Conservation (phyloP, 2,888 invertebrate species). For the Dryadula phaetusa region DNA sequence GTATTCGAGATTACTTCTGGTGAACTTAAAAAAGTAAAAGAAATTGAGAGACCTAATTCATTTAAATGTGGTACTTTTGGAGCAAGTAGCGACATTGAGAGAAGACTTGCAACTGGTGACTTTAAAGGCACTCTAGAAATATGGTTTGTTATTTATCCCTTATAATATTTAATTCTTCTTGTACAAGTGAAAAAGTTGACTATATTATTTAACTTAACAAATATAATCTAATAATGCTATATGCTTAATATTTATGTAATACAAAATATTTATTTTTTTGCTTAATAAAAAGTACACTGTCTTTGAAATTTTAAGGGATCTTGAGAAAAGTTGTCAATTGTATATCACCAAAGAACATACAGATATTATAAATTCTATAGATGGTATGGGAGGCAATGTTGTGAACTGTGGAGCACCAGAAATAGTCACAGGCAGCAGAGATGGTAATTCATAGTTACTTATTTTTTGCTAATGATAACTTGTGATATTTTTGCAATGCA, state of each 20-base stretch:
- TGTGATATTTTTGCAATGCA: neutral
- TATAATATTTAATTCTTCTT: too few relatives aligned
- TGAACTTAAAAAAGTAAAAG: slow-evolving; percentile 87
- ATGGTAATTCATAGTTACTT: slow-evolving; percentile 85
- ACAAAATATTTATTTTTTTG: neutral
- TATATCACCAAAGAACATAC: slow-evolving; percentile 92
- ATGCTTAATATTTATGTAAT: neutral
- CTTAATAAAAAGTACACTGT: neutral
- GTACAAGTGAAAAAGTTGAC: too few relatives aligned
- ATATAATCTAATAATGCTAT: neutral
- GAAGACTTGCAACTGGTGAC: slow-evolving; percentile 95
- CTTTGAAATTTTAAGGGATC: slow-evolving; percentile 85
- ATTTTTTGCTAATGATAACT: neutral
- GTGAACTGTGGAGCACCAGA: slow-evolving; percentile 96
- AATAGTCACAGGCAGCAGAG: slow-evolving; percentile 96
- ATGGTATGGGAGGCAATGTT: slow-evolving; percentile 93
- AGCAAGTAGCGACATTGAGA: slow-evolving; percentile 91
- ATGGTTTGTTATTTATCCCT: slow-evolving; percentile 85
- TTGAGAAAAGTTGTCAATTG: slow-evolving; percentile 89
- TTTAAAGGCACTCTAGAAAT: slow-evolving; percentile 93
- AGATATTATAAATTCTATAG: slow-evolving; percentile 95
- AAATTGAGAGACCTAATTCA: slow-evolving; percentile 91
- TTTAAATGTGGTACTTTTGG: slow-evolving; percentile 98
- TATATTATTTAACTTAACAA: too few relatives aligned
- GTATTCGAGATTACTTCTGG: slow-evolving; percentile 91